A percentile compares a stretch with the other conserved stretches of the same genome.
phyloP scores from a whole-genome alignment of 2,888 invertebrate genomes.

The Hemithea aestivaria region DNA sequence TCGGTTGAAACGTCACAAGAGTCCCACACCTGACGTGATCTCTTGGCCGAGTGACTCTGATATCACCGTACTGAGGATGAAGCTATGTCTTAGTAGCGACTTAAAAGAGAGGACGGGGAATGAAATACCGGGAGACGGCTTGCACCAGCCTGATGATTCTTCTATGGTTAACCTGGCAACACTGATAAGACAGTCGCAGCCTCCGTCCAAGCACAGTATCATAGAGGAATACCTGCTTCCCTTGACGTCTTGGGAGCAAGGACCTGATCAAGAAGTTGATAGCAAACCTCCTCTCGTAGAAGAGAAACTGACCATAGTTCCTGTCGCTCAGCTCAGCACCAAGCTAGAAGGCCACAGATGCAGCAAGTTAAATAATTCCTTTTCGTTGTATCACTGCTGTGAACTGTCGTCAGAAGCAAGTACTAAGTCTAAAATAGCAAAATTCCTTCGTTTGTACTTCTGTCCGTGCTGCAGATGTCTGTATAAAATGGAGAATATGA shows the following conservation, averaged over 20 bases:
- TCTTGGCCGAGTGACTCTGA: slow-evolving; percentile 81
- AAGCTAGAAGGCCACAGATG: slow-evolving; percentile 26
- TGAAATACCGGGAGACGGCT: slow-evolving; percentile 75
- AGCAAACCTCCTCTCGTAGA: slow-evolving; percentile 30
- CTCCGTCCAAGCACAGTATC: slow-evolving; percentile 57
- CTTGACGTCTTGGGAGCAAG: slow-evolving; percentile 77
- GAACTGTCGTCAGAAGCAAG: slow-evolving; percentile 38
- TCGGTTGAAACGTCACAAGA: slow-evolving; percentile 42
- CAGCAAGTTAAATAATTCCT: slow-evolving; percentile 26
- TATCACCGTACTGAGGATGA: slow-evolving; percentile 78
- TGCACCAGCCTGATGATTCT: slow-evolving; percentile 76
- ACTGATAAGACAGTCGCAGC: slow-evolving; percentile 62
- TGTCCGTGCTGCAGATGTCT: slow-evolving; percentile 70
- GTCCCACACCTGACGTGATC: slow-evolving; percentile 48
- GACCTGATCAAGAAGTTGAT: slow-evolving; percentile 33
- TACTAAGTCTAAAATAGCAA: slow-evolving; percentile 57
- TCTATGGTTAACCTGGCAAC: slow-evolving; percentile 80
- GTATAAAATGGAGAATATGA: slow-evolving; percentile 59
- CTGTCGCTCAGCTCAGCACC: slow-evolving; percentile 13
- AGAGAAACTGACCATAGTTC: slow-evolving; percentile 19
- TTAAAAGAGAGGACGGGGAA: slow-evolving; percentile 67
- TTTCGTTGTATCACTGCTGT: slow-evolving; percentile 36
- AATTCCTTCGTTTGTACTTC: slow-evolving; percentile 64
- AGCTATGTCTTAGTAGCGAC: slow-evolving; percentile 50
- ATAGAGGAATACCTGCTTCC: slow-evolving; percentile 76